Evolutionary conservation across 2,888 invertebrate species (phyloP).

Genomic region (Acanthosoma haemorrhoidale): DNA sequence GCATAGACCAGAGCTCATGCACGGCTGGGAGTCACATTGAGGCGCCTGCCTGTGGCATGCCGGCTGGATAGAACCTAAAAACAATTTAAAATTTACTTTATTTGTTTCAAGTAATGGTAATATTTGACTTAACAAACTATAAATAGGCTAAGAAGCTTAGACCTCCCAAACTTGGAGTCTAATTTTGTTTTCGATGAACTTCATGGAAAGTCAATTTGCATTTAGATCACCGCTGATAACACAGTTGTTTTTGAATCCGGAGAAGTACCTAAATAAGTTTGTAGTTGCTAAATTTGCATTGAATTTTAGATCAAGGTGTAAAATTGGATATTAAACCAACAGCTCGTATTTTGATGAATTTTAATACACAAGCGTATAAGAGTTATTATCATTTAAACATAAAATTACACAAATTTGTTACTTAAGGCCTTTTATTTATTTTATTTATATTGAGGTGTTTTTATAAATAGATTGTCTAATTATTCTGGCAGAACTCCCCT

Average conservation of each 20-base stretch:
- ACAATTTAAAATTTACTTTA: too few relatives aligned
- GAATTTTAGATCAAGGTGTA: background rate
- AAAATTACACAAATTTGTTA: too few relatives aligned
- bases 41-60: constrained; percentile 78
- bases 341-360: background rate
- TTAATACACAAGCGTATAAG: too few relatives aligned
- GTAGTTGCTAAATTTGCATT: background rate
- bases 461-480: too few relatives aligned
- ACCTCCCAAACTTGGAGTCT: background rate
- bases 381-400: too few relatives aligned
- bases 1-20: constrained; percentile 83
- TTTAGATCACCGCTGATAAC: constrained; percentile 2
- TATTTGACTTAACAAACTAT: background rate
- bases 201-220: constrained; percentile 16
- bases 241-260: background rate
- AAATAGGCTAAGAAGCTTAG: background rate
- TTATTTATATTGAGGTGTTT: too few relatives aligned
- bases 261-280: constrained; percentile 2
- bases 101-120: too few relatives aligned
- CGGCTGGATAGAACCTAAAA: constrained; percentile 76
- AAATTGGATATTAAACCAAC: too few relatives aligned
- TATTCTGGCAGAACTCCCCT: too few relatives aligned
- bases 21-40: constrained; percentile 79
- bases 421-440: too few relatives aligned
- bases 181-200: constrained; percentile 7